Conservation (phyloP, 2,797 vertebrate species). For the Coregonus ussuriensis region DNA sequence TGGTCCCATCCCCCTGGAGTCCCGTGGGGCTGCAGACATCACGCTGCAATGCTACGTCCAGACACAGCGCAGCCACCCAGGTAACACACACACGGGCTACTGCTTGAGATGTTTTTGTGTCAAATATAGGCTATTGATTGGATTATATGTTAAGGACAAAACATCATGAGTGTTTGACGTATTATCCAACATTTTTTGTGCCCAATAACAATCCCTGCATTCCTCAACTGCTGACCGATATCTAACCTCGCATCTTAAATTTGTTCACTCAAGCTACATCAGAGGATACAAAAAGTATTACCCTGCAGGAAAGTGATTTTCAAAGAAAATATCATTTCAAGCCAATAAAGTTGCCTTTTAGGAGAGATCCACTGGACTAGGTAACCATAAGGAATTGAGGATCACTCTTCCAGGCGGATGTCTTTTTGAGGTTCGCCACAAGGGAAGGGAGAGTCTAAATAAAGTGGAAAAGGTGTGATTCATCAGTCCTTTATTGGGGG, state of each 20-base stretch:
- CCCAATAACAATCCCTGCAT: not conserved
- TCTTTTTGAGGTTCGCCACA: not conserved
- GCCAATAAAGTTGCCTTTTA: not conserved
- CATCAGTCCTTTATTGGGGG: too few species aligned
- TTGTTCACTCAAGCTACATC: not conserved
- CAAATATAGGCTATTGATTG: not conserved
- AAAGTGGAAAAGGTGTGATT: too few species aligned
- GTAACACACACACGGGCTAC: slow-evolving; percentile 46
- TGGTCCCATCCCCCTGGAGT: slow-evolving; percentile 88
- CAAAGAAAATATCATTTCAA: not conserved
- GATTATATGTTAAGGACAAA: not conserved
- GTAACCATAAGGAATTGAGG: not conserved
- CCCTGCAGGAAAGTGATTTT: not conserved
- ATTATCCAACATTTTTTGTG: not conserved
- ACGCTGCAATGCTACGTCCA: slow-evolving; percentile 84
- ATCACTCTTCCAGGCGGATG: not conserved
- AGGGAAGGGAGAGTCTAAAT: not conserved
- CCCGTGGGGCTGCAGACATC: slow-evolving; percentile 83
- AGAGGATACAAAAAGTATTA: not conserved
- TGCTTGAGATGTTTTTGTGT: not conserved
- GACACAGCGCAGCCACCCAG: slow-evolving; percentile 67
- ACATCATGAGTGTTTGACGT: too few species aligned
- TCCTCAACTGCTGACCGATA: not conserved
- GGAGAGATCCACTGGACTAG: not conserved
- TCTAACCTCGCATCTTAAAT: not conserved